Conservation (phyloP, 2,113 vertebrate genomes). For the Rattus rattus region DNA sequence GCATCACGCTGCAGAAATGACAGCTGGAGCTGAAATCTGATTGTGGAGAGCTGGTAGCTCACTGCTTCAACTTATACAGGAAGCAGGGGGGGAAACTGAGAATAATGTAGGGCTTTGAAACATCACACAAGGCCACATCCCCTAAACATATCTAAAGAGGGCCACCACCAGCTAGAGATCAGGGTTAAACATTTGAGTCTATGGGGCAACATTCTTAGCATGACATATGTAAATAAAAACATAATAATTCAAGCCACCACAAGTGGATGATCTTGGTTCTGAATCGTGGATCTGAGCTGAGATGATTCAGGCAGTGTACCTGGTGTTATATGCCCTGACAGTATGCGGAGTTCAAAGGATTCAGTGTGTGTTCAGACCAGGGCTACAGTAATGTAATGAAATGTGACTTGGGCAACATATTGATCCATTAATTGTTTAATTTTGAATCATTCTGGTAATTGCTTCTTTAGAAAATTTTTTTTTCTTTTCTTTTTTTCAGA, state of each 20-base stretch:
- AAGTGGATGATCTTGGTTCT: neutral
- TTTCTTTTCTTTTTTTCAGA: too few relatives aligned
- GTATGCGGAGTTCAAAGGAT: too few relatives aligned
- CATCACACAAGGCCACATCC: accelerated
- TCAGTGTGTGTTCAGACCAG: neutral
- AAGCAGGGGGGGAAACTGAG: neutral
- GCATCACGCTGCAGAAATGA: neutral
- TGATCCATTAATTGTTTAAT: neutral
- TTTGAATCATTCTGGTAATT: neutral
- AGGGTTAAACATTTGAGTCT: neutral
- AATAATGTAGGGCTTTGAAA: neutral
- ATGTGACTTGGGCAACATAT: neutral
- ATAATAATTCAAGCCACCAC: neutral
- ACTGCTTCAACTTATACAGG: neutral
- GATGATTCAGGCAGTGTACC: neutral
- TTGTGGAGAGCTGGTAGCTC: neutral
- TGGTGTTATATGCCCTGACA: too few relatives aligned
- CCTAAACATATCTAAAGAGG: neutral
- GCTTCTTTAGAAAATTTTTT: neutral
- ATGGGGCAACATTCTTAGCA: neutral
- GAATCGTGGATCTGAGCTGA: neutral
- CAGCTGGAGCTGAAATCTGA: neutral
- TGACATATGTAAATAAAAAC: neutral
- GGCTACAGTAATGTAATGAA: too few relatives aligned
- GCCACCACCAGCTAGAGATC: neutral